Evolutionary conservation across 2,888 invertebrate genomes (phyloP), one percentile per base, ranked within the genome.

Genomic region (Vesta saturnalis): DNA sequence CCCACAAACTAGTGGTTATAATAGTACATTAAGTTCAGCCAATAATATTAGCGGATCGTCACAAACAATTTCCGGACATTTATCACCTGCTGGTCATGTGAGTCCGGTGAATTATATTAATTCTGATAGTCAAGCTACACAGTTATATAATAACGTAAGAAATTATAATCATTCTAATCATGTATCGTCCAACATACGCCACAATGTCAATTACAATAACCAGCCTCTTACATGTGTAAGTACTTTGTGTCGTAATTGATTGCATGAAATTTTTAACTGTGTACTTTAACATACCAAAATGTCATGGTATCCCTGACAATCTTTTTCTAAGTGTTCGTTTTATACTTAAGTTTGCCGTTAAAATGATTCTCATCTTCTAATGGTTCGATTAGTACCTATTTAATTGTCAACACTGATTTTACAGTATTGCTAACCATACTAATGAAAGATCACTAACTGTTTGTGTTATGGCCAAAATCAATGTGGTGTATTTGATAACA

Each of bases 191-290:
- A 72, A 70, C 58, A 52, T 60, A 58, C 68, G 69, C 58, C 69
- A 70, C 46, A 67, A 70, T 65, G 64, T 67, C 64, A 70, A 67
- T 67, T 68, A 71, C 30, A 69, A 68, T 64, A 56, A 58, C 22
- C 73, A 73, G 19, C 71, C 73, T 49, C 63, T 70, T 55, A 73
- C 73, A n/a, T 73, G 73, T 69, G 73, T 73, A 68, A 70, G 73
- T 73, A 68, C 35, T 49, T 10, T 5, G 30, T 30, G n/a, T n/a
- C n/a, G n/a, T n/a, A n/a, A 14, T 46, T 6, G 12, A 6, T 46
- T 46, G 49, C 46, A 21, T 14, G 55, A 1, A 43, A 43, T 52
- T 18, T 0, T n/a, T 56, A n/a, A n/a, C n/a, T n/a, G n/a, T n/a
- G n/a, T n/a, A n/a, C n/a, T n/a, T n/a, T n/a, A n/a, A n/a, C n/a